Evolutionary conservation across 2,888 invertebrate genomes (phyloP).

Genomic region (Leptopilina myrica): DNA sequence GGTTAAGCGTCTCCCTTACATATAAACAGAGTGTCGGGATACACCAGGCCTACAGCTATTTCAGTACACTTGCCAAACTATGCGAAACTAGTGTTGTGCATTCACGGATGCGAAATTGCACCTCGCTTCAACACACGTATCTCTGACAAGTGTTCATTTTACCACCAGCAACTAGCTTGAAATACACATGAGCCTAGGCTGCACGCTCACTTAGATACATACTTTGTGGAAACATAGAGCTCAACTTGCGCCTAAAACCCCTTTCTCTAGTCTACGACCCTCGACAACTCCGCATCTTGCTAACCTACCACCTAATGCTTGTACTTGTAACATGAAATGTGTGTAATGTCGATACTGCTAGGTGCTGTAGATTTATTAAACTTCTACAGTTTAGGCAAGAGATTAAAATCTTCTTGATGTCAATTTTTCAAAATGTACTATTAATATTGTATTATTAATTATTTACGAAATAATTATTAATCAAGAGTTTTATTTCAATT

Average conservation of each 20-base stretch:
- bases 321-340: conserved; percentile 44
- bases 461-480: too few species aligned
- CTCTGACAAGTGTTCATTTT: conserved; percentile 22
- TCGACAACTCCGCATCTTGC: conserved; percentile 1
- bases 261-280: conserved; percentile 25
- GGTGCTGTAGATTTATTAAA: conserved; percentile 5
- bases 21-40: conserved; percentile 44
- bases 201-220: conserved; percentile 45
- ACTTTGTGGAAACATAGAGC: conserved; percentile 55
- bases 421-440: background rate
- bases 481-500: too few species aligned
- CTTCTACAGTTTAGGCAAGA: background rate
- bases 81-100: conserved; percentile 47
- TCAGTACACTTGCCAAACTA: conserved; percentile 42
- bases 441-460: too few species aligned
- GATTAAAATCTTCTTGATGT: background rate
- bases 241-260: conserved; percentile 47
- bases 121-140: conserved; percentile 54
- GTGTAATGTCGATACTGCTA: conserved; percentile 3
- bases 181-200: conserved; percentile 8
- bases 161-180: conserved; percentile 33
- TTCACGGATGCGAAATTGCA: conserved; percentile 64
- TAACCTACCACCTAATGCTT: conserved; percentile 55
- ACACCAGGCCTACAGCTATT: conserved; percentile 46
- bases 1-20: conserved; percentile 65